A percentile compares a stretch with the other conserved stretches of the same genome.
Evolutionary conservation across 2,888 invertebrate species (phyloP).

Genomic region (Drosophila sordidula): DNA sequence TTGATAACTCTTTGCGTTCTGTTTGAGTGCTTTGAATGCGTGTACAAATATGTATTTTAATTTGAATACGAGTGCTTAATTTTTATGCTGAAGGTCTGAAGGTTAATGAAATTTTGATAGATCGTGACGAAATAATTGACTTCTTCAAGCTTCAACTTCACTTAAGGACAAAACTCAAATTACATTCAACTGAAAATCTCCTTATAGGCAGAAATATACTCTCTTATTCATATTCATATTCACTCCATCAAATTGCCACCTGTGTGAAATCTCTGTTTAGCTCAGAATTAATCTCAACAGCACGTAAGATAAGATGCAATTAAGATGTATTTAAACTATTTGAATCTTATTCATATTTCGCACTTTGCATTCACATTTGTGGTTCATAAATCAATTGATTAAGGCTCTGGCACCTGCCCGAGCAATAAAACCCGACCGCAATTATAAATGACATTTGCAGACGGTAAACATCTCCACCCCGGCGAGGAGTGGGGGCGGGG

Average conservation of each 20-base stretch:
- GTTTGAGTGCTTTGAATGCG: slow-evolving; percentile 14
- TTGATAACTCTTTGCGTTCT: neutral
- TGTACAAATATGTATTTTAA: neutral
- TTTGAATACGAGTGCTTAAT: neutral
- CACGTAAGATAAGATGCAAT: slow-evolving; percentile 2
- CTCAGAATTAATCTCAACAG: neutral
- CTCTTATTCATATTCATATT: no score
- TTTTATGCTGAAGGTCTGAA: slow-evolving; percentile 2
- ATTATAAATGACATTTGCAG: slow-evolving; percentile 67
- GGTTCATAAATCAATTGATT: slow-evolving; percentile 61
- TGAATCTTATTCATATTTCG: slow-evolving; percentile 16
- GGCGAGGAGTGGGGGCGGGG: neutral
- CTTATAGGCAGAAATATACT: no score
- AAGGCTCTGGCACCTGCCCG: slow-evolving; percentile 30
- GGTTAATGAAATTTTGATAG: neutral
- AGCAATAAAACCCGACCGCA: slow-evolving; percentile 34
- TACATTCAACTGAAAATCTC: no score
- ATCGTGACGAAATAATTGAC: slow-evolving; percentile 2
- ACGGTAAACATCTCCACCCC: slow-evolving; percentile 55
- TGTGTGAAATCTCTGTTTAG: no score
- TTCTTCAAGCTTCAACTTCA: no score
- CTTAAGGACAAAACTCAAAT: no score
- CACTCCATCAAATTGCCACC: no score
- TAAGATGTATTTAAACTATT: slow-evolving; percentile 3
- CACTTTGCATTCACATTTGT: slow-evolving; percentile 28